Evolutionary conservation across 2,888 invertebrate genomes (phyloP).

Genomic region (Pachydiplax longipennis): DNA sequence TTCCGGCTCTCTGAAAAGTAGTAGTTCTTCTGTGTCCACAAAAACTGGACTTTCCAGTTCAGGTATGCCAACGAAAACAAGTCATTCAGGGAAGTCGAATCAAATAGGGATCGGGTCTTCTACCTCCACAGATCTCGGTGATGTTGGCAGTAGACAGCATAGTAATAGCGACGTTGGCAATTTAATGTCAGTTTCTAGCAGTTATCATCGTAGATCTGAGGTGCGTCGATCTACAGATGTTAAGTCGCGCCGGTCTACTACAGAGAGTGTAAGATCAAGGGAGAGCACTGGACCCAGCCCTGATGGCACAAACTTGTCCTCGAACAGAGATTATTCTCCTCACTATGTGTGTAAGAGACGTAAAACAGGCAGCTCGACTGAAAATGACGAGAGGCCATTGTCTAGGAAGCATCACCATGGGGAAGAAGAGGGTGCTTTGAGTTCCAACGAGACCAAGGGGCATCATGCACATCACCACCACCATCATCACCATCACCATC

Average conservation of each 20-base stretch:
- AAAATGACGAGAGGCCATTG: slow-evolving; percentile 50
- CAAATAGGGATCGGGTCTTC: slow-evolving; percentile 16
- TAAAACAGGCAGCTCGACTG: slow-evolving; percentile 59
- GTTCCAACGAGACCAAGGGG: slow-evolving; percentile 46
- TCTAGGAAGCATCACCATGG: slow-evolving; percentile 46
- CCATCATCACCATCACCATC: slow-evolving; percentile 61
- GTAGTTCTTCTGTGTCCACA: slow-evolving; percentile 4
- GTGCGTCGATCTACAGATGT: slow-evolving; percentile 51
- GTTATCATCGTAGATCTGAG: slow-evolving; percentile 54
- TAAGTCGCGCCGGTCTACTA: slow-evolving; percentile 45
- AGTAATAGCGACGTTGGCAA: slow-evolving; percentile 58
- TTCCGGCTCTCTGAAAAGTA: slow-evolving; percentile 15
- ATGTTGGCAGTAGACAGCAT: slow-evolving; percentile 61
- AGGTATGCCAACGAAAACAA: slow-evolving; percentile 14
- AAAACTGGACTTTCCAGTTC: slow-evolving; percentile 4
- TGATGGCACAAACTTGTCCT: not conserved
- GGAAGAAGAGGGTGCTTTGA: slow-evolving; percentile 18
- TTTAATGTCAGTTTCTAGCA: slow-evolving; percentile 63
- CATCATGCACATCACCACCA: slow-evolving; percentile 49
- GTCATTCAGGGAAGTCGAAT: slow-evolving; percentile 28
- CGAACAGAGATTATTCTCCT: slow-evolving; percentile 55
- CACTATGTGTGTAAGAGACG: slow-evolving; percentile 65
- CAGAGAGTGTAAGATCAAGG: slow-evolving; percentile 49
- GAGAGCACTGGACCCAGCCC: slow-evolving; percentile 19
- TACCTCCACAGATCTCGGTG: not conserved